A percentile compares a stretch with the other conserved stretches of the same genome.
phyloP scores from a whole-genome alignment of 2,113 vertebrate species.

The Acrocephalus kingi region DNA sequence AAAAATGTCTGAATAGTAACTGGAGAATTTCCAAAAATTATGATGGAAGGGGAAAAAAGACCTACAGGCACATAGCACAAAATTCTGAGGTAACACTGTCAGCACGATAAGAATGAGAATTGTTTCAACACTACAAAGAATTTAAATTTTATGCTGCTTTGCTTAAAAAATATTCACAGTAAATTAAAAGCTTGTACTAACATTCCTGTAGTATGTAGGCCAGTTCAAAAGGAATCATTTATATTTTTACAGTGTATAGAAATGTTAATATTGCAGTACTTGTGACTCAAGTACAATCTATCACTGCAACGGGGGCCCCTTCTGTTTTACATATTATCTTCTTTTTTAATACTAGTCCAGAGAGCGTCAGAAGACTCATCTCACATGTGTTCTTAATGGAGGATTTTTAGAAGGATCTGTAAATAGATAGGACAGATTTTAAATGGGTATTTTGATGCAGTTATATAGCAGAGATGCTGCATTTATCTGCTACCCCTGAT shows the following conservation, averaged over 20 bases:
- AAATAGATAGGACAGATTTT: slow-evolving; percentile 3
- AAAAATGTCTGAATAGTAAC: not conserved
- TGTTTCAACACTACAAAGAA: not conserved
- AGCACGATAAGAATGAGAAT: not conserved
- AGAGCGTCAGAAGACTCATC: slow-evolving; percentile 52
- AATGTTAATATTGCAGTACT: not conserved
- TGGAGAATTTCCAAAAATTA: not conserved
- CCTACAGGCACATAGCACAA: not conserved
- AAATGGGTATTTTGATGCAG: not conserved
- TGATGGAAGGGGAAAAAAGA: not conserved
- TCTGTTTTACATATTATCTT: not conserved
- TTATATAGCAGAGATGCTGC: not conserved
- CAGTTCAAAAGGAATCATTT: not conserved
- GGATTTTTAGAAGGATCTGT: slow-evolving; percentile 80
- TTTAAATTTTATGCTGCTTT: not conserved
- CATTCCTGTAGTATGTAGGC: slow-evolving; percentile 15
- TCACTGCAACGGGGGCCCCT: not conserved
- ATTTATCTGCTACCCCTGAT: not conserved
- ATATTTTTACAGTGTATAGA: not conserved
- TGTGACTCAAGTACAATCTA: not conserved
- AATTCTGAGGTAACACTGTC: not conserved
- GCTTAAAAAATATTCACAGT: slow-evolving; percentile 47
- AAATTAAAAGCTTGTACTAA: slow-evolving; percentile 65
- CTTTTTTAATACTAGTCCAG: not conserved
- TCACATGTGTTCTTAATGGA: slow-evolving; percentile 79